A percentile compares a stretch with the other conserved stretches of the same genome.
Evolutionary conservation across 2,888 invertebrate genomes (phyloP).

Genomic region (Temnothorax unifasciatus): DNA sequence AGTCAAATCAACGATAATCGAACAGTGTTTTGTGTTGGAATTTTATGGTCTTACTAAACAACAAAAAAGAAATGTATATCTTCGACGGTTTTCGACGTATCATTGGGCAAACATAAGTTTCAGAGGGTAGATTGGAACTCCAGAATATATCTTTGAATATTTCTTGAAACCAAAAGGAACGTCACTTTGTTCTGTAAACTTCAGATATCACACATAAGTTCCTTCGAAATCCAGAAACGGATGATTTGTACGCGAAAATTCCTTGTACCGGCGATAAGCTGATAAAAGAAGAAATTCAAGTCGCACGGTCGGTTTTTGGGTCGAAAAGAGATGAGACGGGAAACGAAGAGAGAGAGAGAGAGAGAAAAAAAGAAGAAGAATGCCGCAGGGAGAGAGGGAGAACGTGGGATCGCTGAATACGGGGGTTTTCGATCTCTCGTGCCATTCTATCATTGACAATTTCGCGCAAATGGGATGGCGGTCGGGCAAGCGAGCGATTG

Average conservation of each 20-base stretch:
- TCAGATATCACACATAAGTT: background rate
- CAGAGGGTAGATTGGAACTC: background rate
- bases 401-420: slow-evolving; percentile 73
- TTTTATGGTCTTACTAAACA: background rate
- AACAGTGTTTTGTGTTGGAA: background rate
- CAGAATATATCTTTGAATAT: background rate
- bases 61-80: background rate
- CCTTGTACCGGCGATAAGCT: background rate
- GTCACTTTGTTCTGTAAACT: background rate
- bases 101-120: background rate
- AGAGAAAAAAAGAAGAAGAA: slow-evolving; percentile 40
- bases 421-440: slow-evolving; percentile 83
- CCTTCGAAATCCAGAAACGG: background rate
- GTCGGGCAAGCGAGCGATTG: slow-evolving; percentile 80
- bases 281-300: slow-evolving; percentile 2
- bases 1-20: background rate
- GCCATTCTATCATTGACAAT: slow-evolving; percentile 85
- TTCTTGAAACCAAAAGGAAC: background rate
- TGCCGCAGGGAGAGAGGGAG: slow-evolving; percentile 48
- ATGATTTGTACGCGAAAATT: background rate
- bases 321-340: background rate
- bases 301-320: background rate
- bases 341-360: slow-evolving; percentile 24
- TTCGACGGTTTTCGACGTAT: background rate
- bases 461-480: slow-evolving; percentile 85